Conservation (phyloP, 2,113 vertebrate genomes). For the Coryphaenoides rupestris region DNA sequence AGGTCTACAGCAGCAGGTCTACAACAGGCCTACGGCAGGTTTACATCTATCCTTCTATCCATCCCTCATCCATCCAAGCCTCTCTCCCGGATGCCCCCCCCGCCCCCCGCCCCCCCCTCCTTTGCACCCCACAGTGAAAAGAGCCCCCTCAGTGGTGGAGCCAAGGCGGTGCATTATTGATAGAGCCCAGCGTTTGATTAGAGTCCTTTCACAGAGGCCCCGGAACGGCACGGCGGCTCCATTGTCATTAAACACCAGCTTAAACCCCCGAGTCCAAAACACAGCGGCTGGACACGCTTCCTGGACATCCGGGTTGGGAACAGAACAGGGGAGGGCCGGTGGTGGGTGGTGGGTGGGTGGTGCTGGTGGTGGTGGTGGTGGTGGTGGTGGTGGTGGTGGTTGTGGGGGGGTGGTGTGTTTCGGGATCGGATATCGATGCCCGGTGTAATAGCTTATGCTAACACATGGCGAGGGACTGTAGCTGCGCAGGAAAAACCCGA, state of each 20-base stretch:
- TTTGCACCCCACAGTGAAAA: slow-evolving; percentile 64
- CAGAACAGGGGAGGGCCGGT: slow-evolving; percentile 18
- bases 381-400: too few species aligned
- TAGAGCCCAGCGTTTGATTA: slow-evolving; percentile 71
- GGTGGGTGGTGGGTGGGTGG: too few species aligned
- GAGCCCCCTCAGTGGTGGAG: slow-evolving; percentile 46
- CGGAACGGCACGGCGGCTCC: slow-evolving; percentile 61
- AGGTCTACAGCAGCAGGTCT: too few species aligned
- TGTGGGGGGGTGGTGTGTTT: slow-evolving; percentile 3
- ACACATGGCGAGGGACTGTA: slow-evolving; percentile 37
- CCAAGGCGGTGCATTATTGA: slow-evolving; percentile 71
- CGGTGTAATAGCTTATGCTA: slow-evolving; percentile 33
- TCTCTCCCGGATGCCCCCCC: slow-evolving; percentile 48
- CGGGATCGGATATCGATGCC: slow-evolving; percentile 52
- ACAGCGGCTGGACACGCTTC: slow-evolving; percentile 61
- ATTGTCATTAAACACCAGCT: slow-evolving; percentile 74
- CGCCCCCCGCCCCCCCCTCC: slow-evolving; percentile 39
- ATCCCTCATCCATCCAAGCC: slow-evolving; percentile 33
- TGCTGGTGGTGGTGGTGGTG: too few species aligned
- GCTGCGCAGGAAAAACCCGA: slow-evolving; percentile 19
- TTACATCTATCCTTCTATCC: too few species aligned
- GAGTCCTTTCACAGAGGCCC: slow-evolving; percentile 63
- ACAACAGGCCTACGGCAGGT: too few species aligned
- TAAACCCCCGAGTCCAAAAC: slow-evolving; percentile 70
- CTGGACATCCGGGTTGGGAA: slow-evolving; percentile 63